These are phyloP conservation scores for Linurgus olivaceus DNA, from an alignment of 2,797 vertebrate genomes.

Conservation along the genomic window DNA sequence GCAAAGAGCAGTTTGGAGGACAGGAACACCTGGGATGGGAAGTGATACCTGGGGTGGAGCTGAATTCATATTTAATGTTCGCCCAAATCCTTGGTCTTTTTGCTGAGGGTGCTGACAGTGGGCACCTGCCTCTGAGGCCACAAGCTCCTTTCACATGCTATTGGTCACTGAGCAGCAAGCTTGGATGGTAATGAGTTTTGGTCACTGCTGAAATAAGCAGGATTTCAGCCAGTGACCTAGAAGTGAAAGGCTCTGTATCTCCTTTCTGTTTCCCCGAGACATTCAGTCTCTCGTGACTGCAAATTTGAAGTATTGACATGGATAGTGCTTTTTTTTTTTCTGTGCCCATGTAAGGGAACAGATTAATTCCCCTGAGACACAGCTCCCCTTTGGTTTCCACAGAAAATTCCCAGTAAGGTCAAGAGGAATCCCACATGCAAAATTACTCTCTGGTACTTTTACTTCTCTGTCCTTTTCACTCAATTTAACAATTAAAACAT, in stretches of 20 bases:
- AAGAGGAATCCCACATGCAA: not conserved
- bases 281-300: conserved; percentile 38
- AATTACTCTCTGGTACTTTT: conserved; percentile 14
- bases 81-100: not conserved
- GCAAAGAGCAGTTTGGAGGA: not conserved
- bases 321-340: conserved; percentile 10
- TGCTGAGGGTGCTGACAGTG: conserved; percentile 10
- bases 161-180: conserved; percentile 48
- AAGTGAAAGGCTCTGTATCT: conserved; percentile 54
- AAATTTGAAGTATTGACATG: conserved; percentile 47
- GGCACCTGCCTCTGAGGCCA: conserved; percentile 53
- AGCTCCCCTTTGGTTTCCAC: not conserved
- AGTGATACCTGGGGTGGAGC: not conserved
- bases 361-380: not conserved
- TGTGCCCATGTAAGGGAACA: not conserved
- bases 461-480: conserved; percentile 46
- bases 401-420: conserved; percentile 23
- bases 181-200: conserved; percentile 64
- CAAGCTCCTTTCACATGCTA: conserved; percentile 58
- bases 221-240: conserved; percentile 67
- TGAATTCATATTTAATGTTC: not conserved
- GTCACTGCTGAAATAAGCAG: conserved; percentile 69
- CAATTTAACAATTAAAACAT: conserved; percentile 52
- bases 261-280: conserved; percentile 43
- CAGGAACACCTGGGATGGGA: not conserved